Conservation (phyloP, 2,888 invertebrate genomes). For the Allygus modestus region DNA sequence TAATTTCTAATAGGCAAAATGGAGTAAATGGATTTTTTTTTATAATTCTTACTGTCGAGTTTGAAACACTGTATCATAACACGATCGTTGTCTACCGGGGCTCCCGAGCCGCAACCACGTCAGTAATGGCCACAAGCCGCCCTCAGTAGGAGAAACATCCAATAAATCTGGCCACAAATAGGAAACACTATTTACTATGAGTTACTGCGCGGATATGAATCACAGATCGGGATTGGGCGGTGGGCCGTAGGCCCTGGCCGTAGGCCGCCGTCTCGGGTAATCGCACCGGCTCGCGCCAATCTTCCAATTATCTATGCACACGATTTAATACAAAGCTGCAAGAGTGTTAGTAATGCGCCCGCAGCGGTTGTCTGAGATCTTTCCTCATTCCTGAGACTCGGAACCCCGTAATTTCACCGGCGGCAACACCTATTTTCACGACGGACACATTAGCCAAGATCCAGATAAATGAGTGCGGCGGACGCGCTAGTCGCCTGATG, state of each 20-base stretch:
- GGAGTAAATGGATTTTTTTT: too few species aligned
- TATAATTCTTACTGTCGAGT: too few species aligned
- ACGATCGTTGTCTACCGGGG: too few species aligned
- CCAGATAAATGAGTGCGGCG: slow-evolving; percentile 2
- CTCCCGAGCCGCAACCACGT: background rate
- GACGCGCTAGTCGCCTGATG: background rate
- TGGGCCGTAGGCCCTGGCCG: background rate
- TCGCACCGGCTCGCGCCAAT: slow-evolving; percentile 8
- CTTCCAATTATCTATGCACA: slow-evolving; percentile 49
- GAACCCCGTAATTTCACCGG: background rate
- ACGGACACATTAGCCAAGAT: slow-evolving; percentile 8
- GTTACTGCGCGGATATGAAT: slow-evolving; percentile 5
- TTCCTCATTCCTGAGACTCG: background rate
- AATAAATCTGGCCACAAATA: slow-evolving; percentile 1
- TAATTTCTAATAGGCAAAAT: too few species aligned
- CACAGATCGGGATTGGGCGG: background rate
- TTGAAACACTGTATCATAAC: too few species aligned
- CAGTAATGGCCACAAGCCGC: background rate
- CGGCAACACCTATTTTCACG: background rate
- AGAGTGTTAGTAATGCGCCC: background rate
- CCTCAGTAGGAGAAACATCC: background rate
- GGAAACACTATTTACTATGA: slow-evolving; percentile 17
- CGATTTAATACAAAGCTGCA: slow-evolving; percentile 39
- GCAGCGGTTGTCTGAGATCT: background rate
- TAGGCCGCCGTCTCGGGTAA: too few species aligned